Evolutionary conservation across 2,797 vertebrate species (phyloP).

Genomic region (Periparus ater): DNA sequence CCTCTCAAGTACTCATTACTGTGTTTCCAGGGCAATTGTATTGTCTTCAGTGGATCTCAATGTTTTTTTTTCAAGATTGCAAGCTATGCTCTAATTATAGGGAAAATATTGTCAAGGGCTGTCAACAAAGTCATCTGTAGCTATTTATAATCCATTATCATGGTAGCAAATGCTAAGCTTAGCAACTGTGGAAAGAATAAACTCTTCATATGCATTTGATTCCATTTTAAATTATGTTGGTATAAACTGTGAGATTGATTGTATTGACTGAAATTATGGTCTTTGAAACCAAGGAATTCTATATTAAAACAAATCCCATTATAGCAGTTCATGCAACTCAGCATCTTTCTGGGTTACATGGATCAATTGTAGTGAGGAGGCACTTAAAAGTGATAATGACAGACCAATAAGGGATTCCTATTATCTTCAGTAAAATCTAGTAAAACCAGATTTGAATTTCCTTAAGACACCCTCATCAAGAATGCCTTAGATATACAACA

Average conservation of each 20-base stretch:
- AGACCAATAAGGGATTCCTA: neutral
- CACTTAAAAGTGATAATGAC: slow-evolving; percentile 11
- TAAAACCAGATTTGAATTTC: slow-evolving; percentile 27
- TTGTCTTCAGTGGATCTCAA: neutral
- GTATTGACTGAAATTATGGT: neutral
- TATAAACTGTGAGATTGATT: neutral
- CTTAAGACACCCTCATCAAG: neutral
- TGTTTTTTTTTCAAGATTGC: neutral
- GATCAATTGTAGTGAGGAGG: neutral
- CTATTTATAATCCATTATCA: slow-evolving; percentile 38
- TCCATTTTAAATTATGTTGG: neutral
- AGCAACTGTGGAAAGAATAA: neutral
- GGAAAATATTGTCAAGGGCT: neutral
- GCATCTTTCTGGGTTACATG: neutral
- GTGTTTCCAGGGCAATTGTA: neutral
- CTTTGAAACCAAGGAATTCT: neutral
- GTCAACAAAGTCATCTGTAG: neutral
- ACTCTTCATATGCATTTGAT: slow-evolving; percentile 4
- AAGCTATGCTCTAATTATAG: neutral
- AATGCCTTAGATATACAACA: neutral
- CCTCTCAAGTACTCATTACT: neutral
- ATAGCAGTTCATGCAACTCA: neutral
- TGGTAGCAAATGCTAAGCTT: slow-evolving; percentile 18
- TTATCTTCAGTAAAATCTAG: neutral
- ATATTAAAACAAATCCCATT: neutral